Conservation (phyloP, 2,113 vertebrate genomes). For the Clupea harengus region DNA sequence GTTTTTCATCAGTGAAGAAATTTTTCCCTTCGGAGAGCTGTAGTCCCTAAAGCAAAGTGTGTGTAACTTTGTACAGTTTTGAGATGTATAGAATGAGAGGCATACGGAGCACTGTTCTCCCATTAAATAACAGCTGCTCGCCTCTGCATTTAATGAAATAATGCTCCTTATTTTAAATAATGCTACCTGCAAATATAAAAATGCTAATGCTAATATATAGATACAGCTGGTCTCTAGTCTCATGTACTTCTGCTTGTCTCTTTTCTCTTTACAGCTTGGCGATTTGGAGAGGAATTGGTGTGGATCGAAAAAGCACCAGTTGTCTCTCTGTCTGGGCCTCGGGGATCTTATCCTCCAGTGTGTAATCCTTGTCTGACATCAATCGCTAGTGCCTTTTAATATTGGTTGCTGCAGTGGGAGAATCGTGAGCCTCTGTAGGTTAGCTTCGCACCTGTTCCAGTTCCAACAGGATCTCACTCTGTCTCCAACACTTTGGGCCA, state of each 20-base stretch:
- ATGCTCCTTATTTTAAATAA: background rate
- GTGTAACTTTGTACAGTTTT: no score
- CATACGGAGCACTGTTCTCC: background rate
- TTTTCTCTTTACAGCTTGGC: slow-evolving; percentile 21
- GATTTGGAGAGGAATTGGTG: slow-evolving; percentile 46
- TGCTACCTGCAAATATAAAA: background rate
- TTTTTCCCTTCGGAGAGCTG: slow-evolving; percentile 89
- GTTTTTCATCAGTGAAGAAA: slow-evolving; percentile 99
- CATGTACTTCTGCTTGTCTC: background rate
- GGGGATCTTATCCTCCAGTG: slow-evolving; percentile 53
- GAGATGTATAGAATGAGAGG: background rate
- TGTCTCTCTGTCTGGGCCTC: slow-evolving; percentile 53
- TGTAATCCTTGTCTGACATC: slow-evolving; percentile 59
- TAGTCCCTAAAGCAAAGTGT: slow-evolving; percentile 77
- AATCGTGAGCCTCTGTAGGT: slow-evolving; percentile 70
- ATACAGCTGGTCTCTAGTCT: background rate
- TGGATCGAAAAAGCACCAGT: slow-evolving; percentile 31
- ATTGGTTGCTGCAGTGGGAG: slow-evolving; percentile 62
- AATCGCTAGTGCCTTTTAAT: slow-evolving; percentile 81
- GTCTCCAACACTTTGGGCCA: slow-evolving; percentile 39
- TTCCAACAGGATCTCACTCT: slow-evolving; percentile 29
- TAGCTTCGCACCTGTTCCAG: slow-evolving; percentile 34
- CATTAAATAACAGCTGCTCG: background rate
- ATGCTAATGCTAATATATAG: background rate
- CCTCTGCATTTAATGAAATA: background rate